Evolutionary conservation across 2,888 invertebrate species (phyloP).

Genomic region (Proisotoma minuta): DNA sequence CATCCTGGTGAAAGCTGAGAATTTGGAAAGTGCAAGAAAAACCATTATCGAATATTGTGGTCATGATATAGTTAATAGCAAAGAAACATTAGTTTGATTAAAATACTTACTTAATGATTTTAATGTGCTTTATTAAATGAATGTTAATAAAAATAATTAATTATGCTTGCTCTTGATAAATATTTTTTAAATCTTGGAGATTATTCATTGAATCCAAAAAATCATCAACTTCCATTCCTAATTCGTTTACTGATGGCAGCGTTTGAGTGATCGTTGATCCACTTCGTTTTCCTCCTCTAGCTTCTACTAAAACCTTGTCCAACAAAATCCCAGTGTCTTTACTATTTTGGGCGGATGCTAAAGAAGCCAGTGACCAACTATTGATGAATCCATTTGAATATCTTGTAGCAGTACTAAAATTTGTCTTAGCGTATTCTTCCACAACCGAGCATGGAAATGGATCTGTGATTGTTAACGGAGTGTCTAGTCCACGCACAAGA

Average conservation of each 20-base stretch:
- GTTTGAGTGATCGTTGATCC: slow-evolving; percentile 7
- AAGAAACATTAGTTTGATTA: too few relatives aligned
- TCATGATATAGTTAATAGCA: too few relatives aligned
- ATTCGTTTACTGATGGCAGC: slow-evolving; percentile 17
- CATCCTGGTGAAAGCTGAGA: slow-evolving; percentile 31
- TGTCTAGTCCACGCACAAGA: slow-evolving; percentile 23
- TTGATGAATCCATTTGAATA: slow-evolving; percentile 1
- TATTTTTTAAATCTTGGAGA: slow-evolving; percentile 22
- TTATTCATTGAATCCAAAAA: slow-evolving; percentile 28
- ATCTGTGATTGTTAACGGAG: slow-evolving; percentile 32
- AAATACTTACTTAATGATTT: too few relatives aligned
- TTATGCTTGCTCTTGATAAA: slow-evolving; percentile 13
- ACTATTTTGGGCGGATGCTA: slow-evolving; percentile 35
- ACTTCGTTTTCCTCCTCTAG: slow-evolving; percentile 16
- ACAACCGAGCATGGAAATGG: slow-evolving; percentile 25
- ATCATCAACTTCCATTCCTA: slow-evolving; percentile 31
- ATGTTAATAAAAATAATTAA: too few relatives aligned
- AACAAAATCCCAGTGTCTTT: slow-evolving; percentile 17
- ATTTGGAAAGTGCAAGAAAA: slow-evolving; percentile 22
- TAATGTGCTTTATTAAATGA: too few relatives aligned
- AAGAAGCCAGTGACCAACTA: slow-evolving; percentile 19
- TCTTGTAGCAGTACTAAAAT: background rate
- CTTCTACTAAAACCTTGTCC: slow-evolving; percentile 18
- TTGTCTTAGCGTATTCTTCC: background rate
- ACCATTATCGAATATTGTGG: background rate